Evolutionary conservation across 2,113 vertebrate genomes (phyloP).

Genomic region (Microtus ochrogaster): DNA sequence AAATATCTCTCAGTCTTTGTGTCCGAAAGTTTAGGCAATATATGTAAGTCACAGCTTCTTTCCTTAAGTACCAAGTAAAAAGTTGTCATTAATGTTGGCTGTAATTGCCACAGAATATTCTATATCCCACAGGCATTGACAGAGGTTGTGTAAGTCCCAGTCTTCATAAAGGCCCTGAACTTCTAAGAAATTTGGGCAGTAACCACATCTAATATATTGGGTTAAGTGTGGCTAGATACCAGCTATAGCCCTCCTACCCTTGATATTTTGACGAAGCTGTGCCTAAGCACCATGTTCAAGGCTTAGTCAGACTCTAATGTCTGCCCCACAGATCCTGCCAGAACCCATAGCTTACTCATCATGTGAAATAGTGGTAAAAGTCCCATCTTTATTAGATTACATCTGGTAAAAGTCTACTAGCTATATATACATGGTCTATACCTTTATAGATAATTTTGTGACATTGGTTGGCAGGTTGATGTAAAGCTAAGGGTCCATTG

Average conservation of each 20-base stretch:
- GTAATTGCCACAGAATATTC: background rate
- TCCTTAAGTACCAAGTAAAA: background rate
- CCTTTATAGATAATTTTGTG: background rate
- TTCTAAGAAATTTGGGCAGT: background rate
- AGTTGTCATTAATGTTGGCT: background rate
- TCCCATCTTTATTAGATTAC: background rate
- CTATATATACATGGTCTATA: fast-evolving
- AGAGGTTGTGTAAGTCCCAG: background rate
- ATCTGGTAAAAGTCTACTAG: background rate
- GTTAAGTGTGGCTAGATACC: background rate
- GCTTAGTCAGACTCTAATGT: background rate
- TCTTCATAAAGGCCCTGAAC: background rate
- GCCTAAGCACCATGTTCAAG: background rate
- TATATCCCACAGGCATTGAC: background rate
- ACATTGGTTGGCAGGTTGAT: background rate
- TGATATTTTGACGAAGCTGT: background rate
- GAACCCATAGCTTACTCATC: background rate
- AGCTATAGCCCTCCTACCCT: background rate
- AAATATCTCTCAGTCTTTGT: background rate
- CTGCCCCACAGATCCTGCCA: background rate
- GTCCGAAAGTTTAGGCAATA: background rate
- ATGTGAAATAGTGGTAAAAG: background rate
- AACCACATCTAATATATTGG: background rate
- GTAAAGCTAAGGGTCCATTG: background rate
- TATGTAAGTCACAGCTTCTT: background rate